These are phyloP conservation scores for Cyprinodon diabolis DNA, from an alignment of 2,797 vertebrate genomes.

Conservation along the genomic window DNA sequence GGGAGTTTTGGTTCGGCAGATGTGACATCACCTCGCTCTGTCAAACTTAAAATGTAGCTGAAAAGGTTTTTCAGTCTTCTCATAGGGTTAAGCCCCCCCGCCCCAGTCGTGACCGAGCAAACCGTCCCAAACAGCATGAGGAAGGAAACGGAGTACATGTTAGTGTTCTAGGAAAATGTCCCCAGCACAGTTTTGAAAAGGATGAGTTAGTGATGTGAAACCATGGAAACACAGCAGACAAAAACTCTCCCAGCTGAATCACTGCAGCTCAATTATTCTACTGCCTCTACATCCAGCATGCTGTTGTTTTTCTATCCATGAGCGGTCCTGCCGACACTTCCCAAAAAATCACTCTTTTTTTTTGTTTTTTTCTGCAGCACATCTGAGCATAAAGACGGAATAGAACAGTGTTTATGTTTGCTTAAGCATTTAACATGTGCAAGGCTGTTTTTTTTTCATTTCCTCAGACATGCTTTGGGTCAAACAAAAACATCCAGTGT, in stretches of 20 bases:
- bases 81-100: neutral
- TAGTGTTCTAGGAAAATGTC: conserved; percentile 56
- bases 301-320: conserved; percentile 43
- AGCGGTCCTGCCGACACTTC: conserved; percentile 7
- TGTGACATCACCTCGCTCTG: neutral
- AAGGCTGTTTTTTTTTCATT: conserved; percentile 1
- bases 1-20: neutral
- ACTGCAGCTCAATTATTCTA: conserved; percentile 53
- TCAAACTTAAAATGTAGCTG: neutral
- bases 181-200: conserved; percentile 46
- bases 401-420: neutral
- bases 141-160: conserved; percentile 12
- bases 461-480: neutral
- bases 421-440: neutral
- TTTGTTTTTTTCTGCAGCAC: neutral
- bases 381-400: neutral
- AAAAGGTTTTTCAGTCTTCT: neutral
- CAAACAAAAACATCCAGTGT: neutral
- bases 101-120: neutral
- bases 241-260: conserved; percentile 57
- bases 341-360: neutral
- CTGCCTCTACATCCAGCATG: conserved; percentile 42
- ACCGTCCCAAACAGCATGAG: conserved; percentile 8
- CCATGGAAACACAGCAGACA: conserved; percentile 72
- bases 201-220: conserved; percentile 61